phyloP scores from a whole-genome alignment of 1,140 invertebrate genomes.

The Pachypeltis micranthus region DNA sequence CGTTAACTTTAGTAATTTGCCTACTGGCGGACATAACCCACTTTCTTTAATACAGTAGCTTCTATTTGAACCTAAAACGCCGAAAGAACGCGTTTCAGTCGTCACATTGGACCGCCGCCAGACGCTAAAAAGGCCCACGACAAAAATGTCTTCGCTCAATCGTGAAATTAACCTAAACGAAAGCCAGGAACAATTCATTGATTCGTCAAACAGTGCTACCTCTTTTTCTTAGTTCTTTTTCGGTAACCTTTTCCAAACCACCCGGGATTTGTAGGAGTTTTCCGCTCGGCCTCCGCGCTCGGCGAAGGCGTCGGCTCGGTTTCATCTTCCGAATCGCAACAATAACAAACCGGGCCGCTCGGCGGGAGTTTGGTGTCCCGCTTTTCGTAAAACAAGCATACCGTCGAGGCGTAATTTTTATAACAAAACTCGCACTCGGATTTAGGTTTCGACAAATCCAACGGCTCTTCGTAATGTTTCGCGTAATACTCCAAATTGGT shows the following conservation, averaged over 20 bases:
- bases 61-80: no score
- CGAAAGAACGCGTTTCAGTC: no score
- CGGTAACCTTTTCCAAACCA: constrained; percentile 52
- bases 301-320: constrained; percentile 22
- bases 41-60: no score
- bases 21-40: no score
- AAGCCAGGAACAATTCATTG: no score
- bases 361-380: constrained; percentile 18
- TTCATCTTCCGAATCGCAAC: constrained; percentile 40
- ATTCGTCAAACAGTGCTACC: no score
- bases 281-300: constrained; percentile 21
- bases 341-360: constrained; percentile 37
- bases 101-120: no score
- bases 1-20: no score
- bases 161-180: no score
- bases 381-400: constrained; percentile 24
- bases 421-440: constrained; percentile 21
- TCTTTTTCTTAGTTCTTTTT: constrained; percentile 41
- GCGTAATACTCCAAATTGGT: constrained; percentile 37
- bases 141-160: no score
- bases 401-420: constrained; percentile 10
- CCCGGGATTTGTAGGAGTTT: constrained; percentile 41
- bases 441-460: constrained; percentile 20
- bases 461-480: constrained; percentile 21
- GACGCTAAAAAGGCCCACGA: no score